Evolutionary conservation across 53 echinoderm and acorn worm genomes (phyloP).

Genomic region (Antedon mediterranea): DNA sequence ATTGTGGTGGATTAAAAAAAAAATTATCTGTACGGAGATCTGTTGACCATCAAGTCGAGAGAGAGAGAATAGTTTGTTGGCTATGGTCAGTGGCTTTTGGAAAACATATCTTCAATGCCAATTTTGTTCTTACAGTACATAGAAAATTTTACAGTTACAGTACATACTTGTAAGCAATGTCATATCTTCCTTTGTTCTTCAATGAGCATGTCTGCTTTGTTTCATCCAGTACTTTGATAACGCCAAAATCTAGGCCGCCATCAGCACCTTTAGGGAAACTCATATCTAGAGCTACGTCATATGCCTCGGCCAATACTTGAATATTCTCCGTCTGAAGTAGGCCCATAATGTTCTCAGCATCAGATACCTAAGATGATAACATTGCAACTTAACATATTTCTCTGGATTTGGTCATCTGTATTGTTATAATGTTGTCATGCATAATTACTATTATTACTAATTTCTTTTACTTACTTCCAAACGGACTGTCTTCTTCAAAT

Average conservation of each 20-base stretch:
- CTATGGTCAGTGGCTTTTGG: no score
- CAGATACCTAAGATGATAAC: constrained; percentile 51
- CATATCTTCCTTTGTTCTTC: constrained; percentile 98
- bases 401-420: no score
- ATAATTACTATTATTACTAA: not conserved
- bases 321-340: constrained; percentile 98
- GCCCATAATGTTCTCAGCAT: constrained; percentile 98
- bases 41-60: no score
- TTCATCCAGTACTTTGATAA: constrained; percentile 93
- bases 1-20: no score
- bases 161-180: constrained; percentile 78
- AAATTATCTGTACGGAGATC: no score
- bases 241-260: constrained; percentile 96
- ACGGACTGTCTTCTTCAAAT: constrained; percentile 90
- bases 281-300: constrained; percentile 98
- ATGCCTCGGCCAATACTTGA: constrained; percentile 85
- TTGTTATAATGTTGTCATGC: not conserved
- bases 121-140: no score
- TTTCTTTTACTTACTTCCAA: constrained; percentile 55
- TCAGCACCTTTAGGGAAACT: constrained; percentile 99
- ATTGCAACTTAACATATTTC: not conserved
- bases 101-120: no score
- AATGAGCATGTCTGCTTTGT: constrained; percentile 98
- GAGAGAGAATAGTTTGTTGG: no score
- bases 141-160: no score